Evolutionary conservation across 2,888 invertebrate species (phyloP).

Genomic region (Bhutanitis thaidina): DNA sequence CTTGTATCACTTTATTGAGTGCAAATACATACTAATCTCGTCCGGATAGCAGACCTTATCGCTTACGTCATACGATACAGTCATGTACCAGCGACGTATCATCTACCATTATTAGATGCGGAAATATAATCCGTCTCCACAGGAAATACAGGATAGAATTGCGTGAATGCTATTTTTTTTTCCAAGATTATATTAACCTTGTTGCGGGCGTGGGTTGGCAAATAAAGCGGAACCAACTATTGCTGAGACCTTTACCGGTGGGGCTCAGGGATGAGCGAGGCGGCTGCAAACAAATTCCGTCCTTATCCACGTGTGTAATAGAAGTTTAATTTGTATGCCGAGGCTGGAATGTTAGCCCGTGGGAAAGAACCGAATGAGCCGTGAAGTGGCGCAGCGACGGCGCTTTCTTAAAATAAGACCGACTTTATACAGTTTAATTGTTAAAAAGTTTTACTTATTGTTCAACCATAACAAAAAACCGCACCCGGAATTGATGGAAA

Average conservation of each 20-base stretch:
- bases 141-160: conserved; percentile 16
- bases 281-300: conserved; percentile 11
- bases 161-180: conserved; percentile 17
- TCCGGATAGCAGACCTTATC: conserved; percentile 22
- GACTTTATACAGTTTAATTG: neutral
- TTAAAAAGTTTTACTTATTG: too few species aligned
- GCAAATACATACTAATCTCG: conserved; percentile 18
- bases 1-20: conserved; percentile 13
- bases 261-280: conserved; percentile 21
- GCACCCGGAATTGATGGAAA: too few species aligned
- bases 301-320: conserved; percentile 11
- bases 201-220: conserved; percentile 41
- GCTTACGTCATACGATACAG: conserved; percentile 24
- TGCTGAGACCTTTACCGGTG: conserved; percentile 34
- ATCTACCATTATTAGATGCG: neutral
- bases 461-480: too few species aligned
- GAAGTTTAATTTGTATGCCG: conserved; percentile 9
- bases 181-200: conserved; percentile 22
- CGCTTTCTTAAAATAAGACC: conserved; percentile 28
- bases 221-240: conserved; percentile 56
- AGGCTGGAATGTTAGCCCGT: conserved; percentile 30
- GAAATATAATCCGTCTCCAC: conserved; percentile 8
- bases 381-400: conserved; percentile 28
- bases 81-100: neutral
- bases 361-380: conserved; percentile 36